Evolutionary conservation across 2,113 vertebrate species (phyloP).

Genomic region (Phaethon lepturus): DNA sequence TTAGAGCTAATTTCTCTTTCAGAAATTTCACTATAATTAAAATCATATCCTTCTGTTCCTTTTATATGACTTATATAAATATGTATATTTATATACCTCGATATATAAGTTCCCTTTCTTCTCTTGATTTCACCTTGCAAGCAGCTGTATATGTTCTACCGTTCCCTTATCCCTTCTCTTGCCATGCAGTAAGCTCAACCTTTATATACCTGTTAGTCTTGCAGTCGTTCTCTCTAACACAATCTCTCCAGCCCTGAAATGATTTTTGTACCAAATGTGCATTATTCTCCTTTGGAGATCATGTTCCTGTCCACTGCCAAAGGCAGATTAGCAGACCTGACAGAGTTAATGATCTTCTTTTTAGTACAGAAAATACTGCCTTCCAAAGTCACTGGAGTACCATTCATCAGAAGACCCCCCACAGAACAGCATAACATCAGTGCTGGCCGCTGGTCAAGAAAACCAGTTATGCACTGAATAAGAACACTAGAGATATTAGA

Average conservation of each 20-base stretch:
- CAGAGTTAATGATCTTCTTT: neutral
- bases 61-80: neutral
- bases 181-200: neutral
- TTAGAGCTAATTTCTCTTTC: neutral
- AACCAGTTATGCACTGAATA: neutral
- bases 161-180: neutral
- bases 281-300: neutral
- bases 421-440: neutral
- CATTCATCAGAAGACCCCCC: neutral
- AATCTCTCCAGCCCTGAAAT: neutral
- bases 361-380: neutral
- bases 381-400: neutral
- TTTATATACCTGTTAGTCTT: neutral
- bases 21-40: neutral
- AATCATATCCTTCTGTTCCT: neutral
- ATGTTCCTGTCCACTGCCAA: neutral
- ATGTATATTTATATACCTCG: neutral
- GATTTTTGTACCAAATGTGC: neutral
- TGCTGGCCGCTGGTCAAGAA: neutral
- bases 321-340: neutral
- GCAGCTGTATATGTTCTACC: neutral
- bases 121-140: neutral
- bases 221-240: neutral
- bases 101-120: neutral
- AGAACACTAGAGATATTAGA: neutral